These are phyloP conservation scores for Cyclophora punctaria DNA, from an alignment of 2,888 invertebrate genomes.

Conservation along the genomic window DNA sequence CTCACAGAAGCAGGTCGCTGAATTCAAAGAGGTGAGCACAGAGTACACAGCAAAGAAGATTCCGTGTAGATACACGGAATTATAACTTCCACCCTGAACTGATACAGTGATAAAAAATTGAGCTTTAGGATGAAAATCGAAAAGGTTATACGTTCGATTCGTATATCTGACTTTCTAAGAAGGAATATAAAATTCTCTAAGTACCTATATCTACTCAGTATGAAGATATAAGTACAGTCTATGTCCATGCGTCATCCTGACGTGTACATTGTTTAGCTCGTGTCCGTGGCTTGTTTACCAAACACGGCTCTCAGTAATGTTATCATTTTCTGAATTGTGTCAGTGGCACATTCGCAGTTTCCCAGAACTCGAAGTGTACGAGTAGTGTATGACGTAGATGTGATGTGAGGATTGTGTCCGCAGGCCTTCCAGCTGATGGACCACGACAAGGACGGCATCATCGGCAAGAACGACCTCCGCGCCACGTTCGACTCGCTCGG, in stretches of 20 bases:
- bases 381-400: neutral
- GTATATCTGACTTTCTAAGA: no score
- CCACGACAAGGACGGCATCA: slow-evolving; percentile 94
- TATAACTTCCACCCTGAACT: no score
- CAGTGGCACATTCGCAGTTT: slow-evolving; percentile 17
- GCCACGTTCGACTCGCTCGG: slow-evolving; percentile 95
- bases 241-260: no score
- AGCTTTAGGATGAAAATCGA: no score
- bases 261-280: slow-evolving; percentile 31
- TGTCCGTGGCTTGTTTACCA: slow-evolving; percentile 41
- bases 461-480: slow-evolving; percentile 92
- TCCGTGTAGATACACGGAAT: no score
- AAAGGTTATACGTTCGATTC: no score
- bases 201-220: no score
- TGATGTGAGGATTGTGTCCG: slow-evolving; percentile 8
- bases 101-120: no score
- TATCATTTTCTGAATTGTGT: slow-evolving; percentile 26
- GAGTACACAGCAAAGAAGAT: slow-evolving; percentile 3
- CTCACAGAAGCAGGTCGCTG: slow-evolving; percentile 96
- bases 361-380: neutral
- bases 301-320: slow-evolving; percentile 30
- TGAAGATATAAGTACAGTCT: no score
- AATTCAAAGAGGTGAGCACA: slow-evolving; percentile 90
- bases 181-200: no score
- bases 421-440: slow-evolving; percentile 97